Evolutionary conservation across 2,797 vertebrate species (phyloP).

Genomic region (Glossophaga mutica): DNA sequence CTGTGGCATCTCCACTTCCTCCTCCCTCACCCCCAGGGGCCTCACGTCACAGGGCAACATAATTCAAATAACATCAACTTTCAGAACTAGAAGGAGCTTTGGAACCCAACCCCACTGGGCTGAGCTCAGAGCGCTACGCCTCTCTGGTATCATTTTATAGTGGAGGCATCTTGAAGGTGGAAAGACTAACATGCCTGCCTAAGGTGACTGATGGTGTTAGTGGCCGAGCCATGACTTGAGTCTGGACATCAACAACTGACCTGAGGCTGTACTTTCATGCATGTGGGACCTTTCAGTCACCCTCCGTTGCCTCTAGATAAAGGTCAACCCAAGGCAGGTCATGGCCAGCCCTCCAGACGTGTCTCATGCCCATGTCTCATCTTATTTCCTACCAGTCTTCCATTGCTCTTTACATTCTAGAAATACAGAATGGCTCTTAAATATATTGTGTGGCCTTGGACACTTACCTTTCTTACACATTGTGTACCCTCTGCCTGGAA

Average conservation of each 20-base stretch:
- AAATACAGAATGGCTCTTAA: background rate
- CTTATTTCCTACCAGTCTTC: background rate
- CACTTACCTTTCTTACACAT: background rate
- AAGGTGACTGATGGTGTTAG: background rate
- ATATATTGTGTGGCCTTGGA: background rate
- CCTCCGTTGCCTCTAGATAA: background rate
- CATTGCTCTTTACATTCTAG: background rate
- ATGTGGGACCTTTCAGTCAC: background rate
- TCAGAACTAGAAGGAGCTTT: background rate
- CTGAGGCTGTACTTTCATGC: background rate
- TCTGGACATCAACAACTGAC: too few species aligned
- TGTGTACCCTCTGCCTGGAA: background rate
- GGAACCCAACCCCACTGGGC: background rate
- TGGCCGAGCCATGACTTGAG: background rate
- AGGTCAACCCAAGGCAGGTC: background rate
- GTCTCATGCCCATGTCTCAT: background rate
- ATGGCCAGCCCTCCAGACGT: background rate
- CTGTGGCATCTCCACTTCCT: background rate
- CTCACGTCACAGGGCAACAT: background rate
- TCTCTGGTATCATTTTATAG: background rate
- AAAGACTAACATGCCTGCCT: background rate
- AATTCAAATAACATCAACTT: background rate
- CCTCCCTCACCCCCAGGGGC: fast-evolving
- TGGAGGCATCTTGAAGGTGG: background rate
- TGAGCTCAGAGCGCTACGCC: background rate